Base-by-base conservation (phyloP, 2,888 invertebrate species). In the Adelphocoris suturalis region DNA sequence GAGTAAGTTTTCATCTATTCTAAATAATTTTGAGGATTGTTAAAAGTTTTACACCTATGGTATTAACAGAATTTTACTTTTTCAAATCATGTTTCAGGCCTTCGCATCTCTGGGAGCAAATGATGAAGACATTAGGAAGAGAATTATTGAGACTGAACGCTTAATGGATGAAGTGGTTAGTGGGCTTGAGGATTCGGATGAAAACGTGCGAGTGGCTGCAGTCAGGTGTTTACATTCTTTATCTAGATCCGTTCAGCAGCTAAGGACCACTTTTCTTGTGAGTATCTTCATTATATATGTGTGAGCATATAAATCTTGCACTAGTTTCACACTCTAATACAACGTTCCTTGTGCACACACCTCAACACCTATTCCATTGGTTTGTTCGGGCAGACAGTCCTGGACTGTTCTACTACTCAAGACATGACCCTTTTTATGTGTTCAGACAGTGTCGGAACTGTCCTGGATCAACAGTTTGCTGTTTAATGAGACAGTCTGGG, bases 71-170 rank as follows among this genome's bases (percentile, higher is more conserved):
- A 37, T 37, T 37, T 37, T 37, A 37, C 37, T 37, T 37, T 37
- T 37, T 37, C 2, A 37, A 37, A 46, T 57, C 14, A 28, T 11
- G 23, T 90, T 92, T 76, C 90, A 93, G 93, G 98, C 98, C 86
- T 98, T 98, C 94, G 98, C 98, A 1, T 97, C 98, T 0, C 94
- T 98, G 75, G 97, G 97, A 0, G 98, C 98, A 0, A 98, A 98
- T 93, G 98, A 98, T 93, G 98, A 98, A 93, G 98, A 98, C 92
- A 98, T 98, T 86, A 94, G 98, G 91, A 98, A 98, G 94, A 94
- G 96, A 93, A 97, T 98, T 87, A 98, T 98, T 76, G 98, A 98
- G 93, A 98, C 97, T 0, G 97, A 98, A 92, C 96, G 96, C 91
- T 94, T 98, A 52, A 98, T 98, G 97, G 97, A 97, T 92, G 96